Evolutionary conservation across 1,140 invertebrate genomes (phyloP).

Genomic region (Scaptomyza pallida): DNA sequence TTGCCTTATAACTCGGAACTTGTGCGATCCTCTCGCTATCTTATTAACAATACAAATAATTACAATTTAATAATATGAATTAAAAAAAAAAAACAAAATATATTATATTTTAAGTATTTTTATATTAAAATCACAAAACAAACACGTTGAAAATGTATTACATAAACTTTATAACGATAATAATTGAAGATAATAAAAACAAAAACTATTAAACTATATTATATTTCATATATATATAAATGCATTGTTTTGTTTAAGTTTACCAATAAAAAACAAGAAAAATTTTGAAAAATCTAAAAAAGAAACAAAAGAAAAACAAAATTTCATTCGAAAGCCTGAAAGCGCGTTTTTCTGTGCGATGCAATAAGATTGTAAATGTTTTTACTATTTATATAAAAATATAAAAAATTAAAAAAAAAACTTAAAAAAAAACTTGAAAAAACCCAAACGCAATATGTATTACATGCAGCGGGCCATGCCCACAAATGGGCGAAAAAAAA

Average conservation of each 20-base stretch:
- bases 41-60: slow-evolving; percentile 70
- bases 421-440: slow-evolving; percentile 24
- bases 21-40: slow-evolving; percentile 50
- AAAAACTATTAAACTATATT: slow-evolving; percentile 48
- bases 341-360: slow-evolving; percentile 51
- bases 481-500: slow-evolving; percentile 10
- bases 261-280: slow-evolving; percentile 49
- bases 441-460: slow-evolving; percentile 48
- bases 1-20: slow-evolving; percentile 64
- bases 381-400: slow-evolving; percentile 70
- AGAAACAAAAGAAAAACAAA: slow-evolving; percentile 37
- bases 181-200: slow-evolving; percentile 54
- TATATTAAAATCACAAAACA: slow-evolving; percentile 64
- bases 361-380: slow-evolving; percentile 83
- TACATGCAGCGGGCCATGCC: slow-evolving; percentile 44
- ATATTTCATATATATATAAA: slow-evolving; percentile 33
- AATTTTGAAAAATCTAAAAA: slow-evolving; percentile 8
- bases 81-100: slow-evolving; percentile 50
- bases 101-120: slow-evolving; percentile 71
- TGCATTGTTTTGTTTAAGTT: slow-evolving; percentile 80
- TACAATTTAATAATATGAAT: slow-evolving; percentile 67
- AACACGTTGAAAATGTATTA: slow-evolving; percentile 81
- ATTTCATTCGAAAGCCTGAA: slow-evolving; percentile 30
- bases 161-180: slow-evolving; percentile 68
- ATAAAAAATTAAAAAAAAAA: slow-evolving; percentile 33